Percentiles rank a stretch among this genome's conserved stretches.
Conservation (phyloP, 2,888 invertebrate species). For the Apotomis capreana region DNA sequence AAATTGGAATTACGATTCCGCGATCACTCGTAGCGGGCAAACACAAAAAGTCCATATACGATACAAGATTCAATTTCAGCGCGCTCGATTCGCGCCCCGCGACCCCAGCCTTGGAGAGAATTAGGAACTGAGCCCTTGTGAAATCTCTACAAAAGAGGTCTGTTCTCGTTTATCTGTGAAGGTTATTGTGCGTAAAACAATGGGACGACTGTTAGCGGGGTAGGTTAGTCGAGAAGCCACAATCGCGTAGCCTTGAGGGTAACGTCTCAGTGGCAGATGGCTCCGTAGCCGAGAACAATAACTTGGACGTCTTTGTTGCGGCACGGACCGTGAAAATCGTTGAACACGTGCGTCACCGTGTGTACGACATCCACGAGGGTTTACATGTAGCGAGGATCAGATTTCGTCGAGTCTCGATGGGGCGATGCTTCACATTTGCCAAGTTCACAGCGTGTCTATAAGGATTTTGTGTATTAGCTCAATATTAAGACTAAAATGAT, state of each 20-base stretch:
- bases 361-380: constrained; percentile 46
- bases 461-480: not conserved
- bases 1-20: constrained; percentile 74
- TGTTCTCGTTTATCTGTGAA: constrained; percentile 57
- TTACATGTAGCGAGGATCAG: constrained; percentile 51
- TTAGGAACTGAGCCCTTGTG: constrained; percentile 48
- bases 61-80: constrained; percentile 62
- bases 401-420: constrained; percentile 23
- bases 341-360: constrained; percentile 60
- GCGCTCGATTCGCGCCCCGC: constrained; percentile 46
- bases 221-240: constrained; percentile 51
- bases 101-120: constrained; percentile 57
- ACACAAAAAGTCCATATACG: constrained; percentile 62
- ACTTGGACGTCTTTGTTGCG: constrained; percentile 61
- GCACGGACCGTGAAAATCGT: constrained; percentile 65
- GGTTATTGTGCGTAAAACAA: constrained; percentile 64
- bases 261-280: constrained; percentile 62
- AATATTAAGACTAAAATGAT: not conserved
- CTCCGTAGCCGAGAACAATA: constrained; percentile 65
- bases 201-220: constrained; percentile 52
- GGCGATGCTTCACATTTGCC: constrained; percentile 40
- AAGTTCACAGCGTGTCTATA: constrained; percentile 12
- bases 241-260: constrained; percentile 60
- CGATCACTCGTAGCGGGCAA: constrained; percentile 59
- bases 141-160: constrained; percentile 47